These are phyloP conservation scores for Acronicta leporina DNA, from an alignment of 2,888 invertebrate genomes.

Conservation along the genomic window DNA sequence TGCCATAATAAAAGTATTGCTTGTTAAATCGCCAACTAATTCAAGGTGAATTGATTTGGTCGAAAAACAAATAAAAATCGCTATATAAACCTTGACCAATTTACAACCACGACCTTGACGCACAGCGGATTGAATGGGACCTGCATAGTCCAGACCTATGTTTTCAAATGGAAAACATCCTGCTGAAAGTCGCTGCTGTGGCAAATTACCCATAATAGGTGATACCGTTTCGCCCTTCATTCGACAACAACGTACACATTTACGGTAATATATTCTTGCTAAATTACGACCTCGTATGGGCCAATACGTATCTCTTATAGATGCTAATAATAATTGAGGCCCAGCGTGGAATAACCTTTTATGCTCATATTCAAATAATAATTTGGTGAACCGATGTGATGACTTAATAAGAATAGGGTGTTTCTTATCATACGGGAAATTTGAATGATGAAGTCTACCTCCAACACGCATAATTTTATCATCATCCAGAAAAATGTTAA, in stretches of 20 bases:
- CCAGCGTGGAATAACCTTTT: slow-evolving; percentile 42
- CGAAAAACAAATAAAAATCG: no score
- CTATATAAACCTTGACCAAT: no score
- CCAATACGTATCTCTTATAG: slow-evolving; percentile 46
- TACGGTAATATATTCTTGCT: slow-evolving; percentile 17
- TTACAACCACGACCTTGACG: no score
- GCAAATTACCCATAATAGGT: slow-evolving; percentile 51
- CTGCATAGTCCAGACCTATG: slow-evolving; percentile 47
- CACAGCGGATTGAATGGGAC: slow-evolving; percentile 22
- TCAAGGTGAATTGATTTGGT: no score
- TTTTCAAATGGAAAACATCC: slow-evolving; percentile 31
- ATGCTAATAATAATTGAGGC: no score
- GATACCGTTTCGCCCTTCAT: slow-evolving; percentile 19
- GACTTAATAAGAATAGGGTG: slow-evolving; percentile 56
- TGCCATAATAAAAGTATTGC: no score
- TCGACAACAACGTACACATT: slow-evolving; percentile 7
- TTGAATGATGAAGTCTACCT: slow-evolving; percentile 7
- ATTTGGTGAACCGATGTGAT: slow-evolving; percentile 48
- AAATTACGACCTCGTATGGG: slow-evolving; percentile 47
- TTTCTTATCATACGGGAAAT: slow-evolving; percentile 8
- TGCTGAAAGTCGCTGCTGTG: slow-evolving; percentile 32
- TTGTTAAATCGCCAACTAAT: no score
- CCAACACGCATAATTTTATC: slow-evolving; percentile 4
- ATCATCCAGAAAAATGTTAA: background rate
- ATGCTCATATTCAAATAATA: slow-evolving; percentile 45